phyloP scores from a whole-genome alignment of 2,888 invertebrate genomes.

The Podabrus alpinus region DNA sequence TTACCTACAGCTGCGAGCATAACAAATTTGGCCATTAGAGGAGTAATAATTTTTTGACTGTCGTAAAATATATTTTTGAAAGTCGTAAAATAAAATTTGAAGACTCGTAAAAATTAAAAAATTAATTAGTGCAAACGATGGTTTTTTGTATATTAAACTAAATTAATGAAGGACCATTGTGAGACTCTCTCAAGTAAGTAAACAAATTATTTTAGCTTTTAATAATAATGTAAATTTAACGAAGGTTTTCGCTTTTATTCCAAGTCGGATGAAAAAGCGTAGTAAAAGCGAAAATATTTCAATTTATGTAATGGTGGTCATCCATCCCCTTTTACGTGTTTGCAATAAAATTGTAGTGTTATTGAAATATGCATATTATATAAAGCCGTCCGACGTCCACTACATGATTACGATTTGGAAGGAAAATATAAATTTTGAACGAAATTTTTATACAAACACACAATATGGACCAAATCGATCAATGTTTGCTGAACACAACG shows the following conservation, averaged over 20 bases:
- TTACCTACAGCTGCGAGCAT: neutral
- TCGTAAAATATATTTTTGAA: neutral
- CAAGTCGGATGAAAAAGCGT: neutral
- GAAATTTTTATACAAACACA: slow-evolving; percentile 16
- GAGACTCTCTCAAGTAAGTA: neutral
- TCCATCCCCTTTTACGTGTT: slow-evolving; percentile 33
- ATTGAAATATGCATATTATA: slow-evolving; percentile 37
- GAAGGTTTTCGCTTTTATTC: neutral
- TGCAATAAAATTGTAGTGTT: slow-evolving; percentile 39
- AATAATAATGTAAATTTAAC: neutral
- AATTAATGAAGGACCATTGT: neutral
- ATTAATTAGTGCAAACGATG: neutral
- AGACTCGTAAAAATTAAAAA: neutral
- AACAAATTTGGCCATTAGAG: neutral
- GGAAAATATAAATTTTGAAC: slow-evolving; percentile 28
- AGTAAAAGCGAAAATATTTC: slow-evolving; percentile 28
- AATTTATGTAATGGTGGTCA: slow-evolving; percentile 34
- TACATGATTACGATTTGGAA: slow-evolving; percentile 33
- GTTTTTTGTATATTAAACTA: neutral
- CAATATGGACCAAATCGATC: slow-evolving; percentile 25
- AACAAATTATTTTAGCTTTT: neutral
- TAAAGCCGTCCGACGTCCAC: slow-evolving; percentile 21
- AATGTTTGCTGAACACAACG: slow-evolving; percentile 27
- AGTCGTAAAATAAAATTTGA: neutral
- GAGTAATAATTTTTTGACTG: neutral